Percentiles rank a stretch among this genome's conserved stretches.
Conservation (phyloP, 2,888 invertebrate genomes). For the Agapostemon virescens region DNA sequence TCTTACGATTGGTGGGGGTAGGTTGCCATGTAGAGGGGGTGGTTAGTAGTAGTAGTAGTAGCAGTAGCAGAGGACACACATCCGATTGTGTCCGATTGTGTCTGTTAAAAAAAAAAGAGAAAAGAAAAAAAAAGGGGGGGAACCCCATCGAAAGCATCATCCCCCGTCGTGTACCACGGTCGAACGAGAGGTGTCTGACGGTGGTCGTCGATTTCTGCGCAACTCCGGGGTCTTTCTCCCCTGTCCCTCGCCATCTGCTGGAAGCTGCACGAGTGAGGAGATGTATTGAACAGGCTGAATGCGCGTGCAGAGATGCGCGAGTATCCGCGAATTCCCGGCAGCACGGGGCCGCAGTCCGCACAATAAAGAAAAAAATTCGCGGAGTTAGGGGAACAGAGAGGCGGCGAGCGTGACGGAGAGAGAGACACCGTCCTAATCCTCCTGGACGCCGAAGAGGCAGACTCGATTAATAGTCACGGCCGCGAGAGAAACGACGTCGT, state of each 20-base stretch:
- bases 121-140: background rate
- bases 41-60: no score
- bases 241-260: constrained; percentile 77
- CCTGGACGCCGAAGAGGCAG: constrained; percentile 68
- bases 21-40: background rate
- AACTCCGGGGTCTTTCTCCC: constrained; percentile 47
- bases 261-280: constrained; percentile 77
- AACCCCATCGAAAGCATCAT: constrained; percentile 24
- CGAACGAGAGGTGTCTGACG: background rate
- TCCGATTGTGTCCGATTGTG: constrained; percentile 36
- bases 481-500: constrained; percentile 67
- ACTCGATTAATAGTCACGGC: constrained; percentile 70
- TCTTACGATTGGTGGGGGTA: background rate
- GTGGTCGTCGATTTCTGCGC: constrained; percentile 52
- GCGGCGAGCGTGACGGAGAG: constrained; percentile 43
- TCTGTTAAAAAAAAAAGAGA: constrained; percentile 9
- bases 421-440: constrained; percentile 63
- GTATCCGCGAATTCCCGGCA: constrained; percentile 74
- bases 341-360: constrained; percentile 76
- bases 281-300: constrained; percentile 80
- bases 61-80: background rate
- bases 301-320: constrained; percentile 79
- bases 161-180: constrained; percentile 3
- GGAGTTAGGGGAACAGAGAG: constrained; percentile 58
- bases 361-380: constrained; percentile 68